phyloP scores from a whole-genome alignment of 1,140 invertebrate species.

The Drosophila chauvacae region DNA sequence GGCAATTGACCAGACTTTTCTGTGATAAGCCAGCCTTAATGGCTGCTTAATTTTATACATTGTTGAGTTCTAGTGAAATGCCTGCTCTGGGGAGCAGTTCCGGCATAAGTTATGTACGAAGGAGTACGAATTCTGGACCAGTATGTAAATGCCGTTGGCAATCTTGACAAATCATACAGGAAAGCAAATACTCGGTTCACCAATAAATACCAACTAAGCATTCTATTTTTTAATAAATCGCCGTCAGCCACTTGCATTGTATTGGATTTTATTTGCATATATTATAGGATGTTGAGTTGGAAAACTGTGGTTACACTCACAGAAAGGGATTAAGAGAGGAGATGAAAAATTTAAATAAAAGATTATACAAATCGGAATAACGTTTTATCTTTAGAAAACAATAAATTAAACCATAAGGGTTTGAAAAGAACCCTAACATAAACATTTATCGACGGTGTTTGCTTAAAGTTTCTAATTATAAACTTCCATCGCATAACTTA shows the following conservation, averaged over 20 bases:
- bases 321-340: not conserved
- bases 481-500: not conserved
- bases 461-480: not conserved
- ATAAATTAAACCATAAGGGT: no score
- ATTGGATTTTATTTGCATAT: slow-evolving; percentile 18
- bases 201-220: slow-evolving; percentile 22
- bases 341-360: not conserved
- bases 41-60: not conserved
- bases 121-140: slow-evolving; percentile 24
- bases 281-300: slow-evolving; percentile 12
- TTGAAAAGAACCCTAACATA: no score
- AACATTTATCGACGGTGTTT: no score
- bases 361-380: no score
- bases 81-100: slow-evolving; percentile 35
- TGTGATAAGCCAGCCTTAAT: slow-evolving; percentile 14
- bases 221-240: slow-evolving; percentile 40
- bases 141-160: slow-evolving; percentile 31
- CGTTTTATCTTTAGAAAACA: no score
- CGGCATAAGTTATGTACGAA: slow-evolving; percentile 25
- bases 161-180: slow-evolving; percentile 21
- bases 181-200: slow-evolving; percentile 2
- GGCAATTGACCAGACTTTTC: slow-evolving; percentile 8
- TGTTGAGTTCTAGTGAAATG: slow-evolving; percentile 12
- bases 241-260: slow-evolving; percentile 21
- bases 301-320: slow-evolving; percentile 20